phyloP scores from a whole-genome alignment of 1,140 invertebrate genomes.

The Berghia stephanieae region DNA sequence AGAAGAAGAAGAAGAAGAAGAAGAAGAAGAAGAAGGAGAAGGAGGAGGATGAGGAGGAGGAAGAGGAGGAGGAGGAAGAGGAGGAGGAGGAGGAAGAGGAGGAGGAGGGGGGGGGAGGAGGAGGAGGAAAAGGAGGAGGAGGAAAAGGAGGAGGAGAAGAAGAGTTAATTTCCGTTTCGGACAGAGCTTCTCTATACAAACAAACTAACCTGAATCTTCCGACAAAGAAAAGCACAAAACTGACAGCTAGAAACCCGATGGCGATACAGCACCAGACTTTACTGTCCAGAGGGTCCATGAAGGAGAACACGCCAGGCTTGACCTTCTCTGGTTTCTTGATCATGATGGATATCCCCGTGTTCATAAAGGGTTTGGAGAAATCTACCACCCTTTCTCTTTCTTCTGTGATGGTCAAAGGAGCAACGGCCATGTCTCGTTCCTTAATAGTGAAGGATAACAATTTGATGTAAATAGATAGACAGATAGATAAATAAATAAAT shows the following conservation, averaged over 20 bases:
- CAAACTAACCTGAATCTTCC: conserved; percentile 81
- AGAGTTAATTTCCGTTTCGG: too few relatives aligned
- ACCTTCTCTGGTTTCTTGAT: conserved; percentile 65
- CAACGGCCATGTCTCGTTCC: conserved; percentile 56
- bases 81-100: too few relatives aligned
- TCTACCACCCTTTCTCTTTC: conserved; percentile 63
- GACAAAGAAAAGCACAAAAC: conserved; percentile 85
- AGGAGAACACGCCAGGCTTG: conserved; percentile 88
- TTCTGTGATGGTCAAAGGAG: conserved; percentile 63
- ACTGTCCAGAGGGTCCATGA: conserved; percentile 90
- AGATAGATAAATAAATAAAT: too few relatives aligned
- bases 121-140: too few relatives aligned
- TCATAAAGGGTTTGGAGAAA: conserved; percentile 67
- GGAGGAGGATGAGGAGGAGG: too few relatives aligned
- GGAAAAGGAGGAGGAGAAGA: too few relatives aligned
- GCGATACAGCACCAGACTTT: conserved; percentile 70
- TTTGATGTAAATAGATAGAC: too few relatives aligned
- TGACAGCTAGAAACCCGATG: conserved; percentile 77
- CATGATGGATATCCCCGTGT: conserved; percentile 65
- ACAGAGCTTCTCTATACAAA: too few relatives aligned
- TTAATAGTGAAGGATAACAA: neutral
- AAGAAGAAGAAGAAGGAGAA: too few relatives aligned
- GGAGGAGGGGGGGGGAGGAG: too few relatives aligned
- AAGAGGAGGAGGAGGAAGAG: too few relatives aligned
- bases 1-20: too few relatives aligned